phyloP scores from a whole-genome alignment of 1,140 invertebrate genomes.

The Microplitis mediator region DNA sequence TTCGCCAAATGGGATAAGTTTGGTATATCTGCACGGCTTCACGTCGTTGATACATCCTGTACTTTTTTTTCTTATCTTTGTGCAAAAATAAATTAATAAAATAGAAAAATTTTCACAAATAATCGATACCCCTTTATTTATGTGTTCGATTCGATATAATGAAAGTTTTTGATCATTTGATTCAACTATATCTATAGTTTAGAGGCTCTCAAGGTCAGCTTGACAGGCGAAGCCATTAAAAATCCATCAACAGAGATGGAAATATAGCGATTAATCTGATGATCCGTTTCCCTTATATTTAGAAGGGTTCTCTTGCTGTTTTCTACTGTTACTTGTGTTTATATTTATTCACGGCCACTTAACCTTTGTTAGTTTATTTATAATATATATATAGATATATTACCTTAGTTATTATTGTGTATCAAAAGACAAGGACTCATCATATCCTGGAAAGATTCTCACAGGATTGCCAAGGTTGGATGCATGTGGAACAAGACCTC shows the following conservation, averaged over 20 bases:
- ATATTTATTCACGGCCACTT: slow-evolving; percentile 21
- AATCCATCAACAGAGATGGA: slow-evolving; percentile 30
- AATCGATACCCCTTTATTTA: too few species aligned
- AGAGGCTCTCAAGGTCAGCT: slow-evolving; percentile 4
- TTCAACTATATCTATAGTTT: too few species aligned
- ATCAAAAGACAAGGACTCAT: slow-evolving; percentile 12
- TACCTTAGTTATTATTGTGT: too few species aligned
- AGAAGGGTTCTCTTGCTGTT: neutral
- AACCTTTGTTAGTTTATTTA: slow-evolving; percentile 12
- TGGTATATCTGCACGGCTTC: neutral
- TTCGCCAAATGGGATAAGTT: slow-evolving; percentile 46
- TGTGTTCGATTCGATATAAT: too few species aligned
- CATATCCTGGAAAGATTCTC: slow-evolving; percentile 19
- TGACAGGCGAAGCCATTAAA: slow-evolving; percentile 27
- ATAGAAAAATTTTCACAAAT: neutral
- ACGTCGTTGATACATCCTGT: neutral
- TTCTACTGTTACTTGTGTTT: neutral
- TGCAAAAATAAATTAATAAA: too few species aligned
- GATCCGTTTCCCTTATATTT: slow-evolving; percentile 10
- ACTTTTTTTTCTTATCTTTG: neutral
- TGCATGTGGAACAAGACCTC: neutral
- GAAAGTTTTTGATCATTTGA: too few species aligned
- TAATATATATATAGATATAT: neutral
- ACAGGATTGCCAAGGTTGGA: slow-evolving; percentile 21
- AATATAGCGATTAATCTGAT: slow-evolving; percentile 27